Evolutionary conservation across 2,797 vertebrate genomes (phyloP).

Genomic region (Podarcis siculus): DNA sequence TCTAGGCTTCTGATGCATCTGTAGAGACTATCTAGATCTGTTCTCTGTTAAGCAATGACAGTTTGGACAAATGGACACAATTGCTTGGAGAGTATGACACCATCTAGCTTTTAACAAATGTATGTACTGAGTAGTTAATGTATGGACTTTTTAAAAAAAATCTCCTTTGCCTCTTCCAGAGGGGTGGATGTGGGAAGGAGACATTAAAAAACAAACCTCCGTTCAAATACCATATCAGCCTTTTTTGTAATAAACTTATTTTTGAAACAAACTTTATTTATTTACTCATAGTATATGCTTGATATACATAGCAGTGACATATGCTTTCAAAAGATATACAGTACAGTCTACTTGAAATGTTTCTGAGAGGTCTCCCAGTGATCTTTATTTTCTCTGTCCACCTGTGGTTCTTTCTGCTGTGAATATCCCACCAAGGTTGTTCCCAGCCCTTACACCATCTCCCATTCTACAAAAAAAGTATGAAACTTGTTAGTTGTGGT

Average conservation of each 20-base stretch:
- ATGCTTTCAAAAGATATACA: neutral
- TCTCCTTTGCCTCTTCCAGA: neutral
- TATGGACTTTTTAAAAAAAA: neutral
- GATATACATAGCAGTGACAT: neutral
- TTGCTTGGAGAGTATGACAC: neutral
- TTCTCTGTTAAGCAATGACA: neutral
- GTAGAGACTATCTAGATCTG: conserved; percentile 2
- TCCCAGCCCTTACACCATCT: neutral
- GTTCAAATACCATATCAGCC: neutral
- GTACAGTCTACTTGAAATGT: neutral
- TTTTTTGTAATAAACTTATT: neutral
- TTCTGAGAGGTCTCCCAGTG: neutral
- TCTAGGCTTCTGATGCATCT: conserved; percentile 22
- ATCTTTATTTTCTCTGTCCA: neutral
- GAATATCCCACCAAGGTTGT: neutral
- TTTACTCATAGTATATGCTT: no score
- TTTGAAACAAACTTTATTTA: neutral
- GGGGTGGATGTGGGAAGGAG: neutral
- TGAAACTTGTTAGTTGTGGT: no score
- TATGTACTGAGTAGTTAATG: neutral
- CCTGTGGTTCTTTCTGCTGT: neutral
- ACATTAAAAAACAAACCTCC: neutral
- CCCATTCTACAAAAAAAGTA: neutral
- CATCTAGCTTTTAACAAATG: neutral
- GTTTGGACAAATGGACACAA: conserved; percentile 9